Conservation (phyloP, 2,888 invertebrate genomes). For the Philopedon plagiatum region DNA sequence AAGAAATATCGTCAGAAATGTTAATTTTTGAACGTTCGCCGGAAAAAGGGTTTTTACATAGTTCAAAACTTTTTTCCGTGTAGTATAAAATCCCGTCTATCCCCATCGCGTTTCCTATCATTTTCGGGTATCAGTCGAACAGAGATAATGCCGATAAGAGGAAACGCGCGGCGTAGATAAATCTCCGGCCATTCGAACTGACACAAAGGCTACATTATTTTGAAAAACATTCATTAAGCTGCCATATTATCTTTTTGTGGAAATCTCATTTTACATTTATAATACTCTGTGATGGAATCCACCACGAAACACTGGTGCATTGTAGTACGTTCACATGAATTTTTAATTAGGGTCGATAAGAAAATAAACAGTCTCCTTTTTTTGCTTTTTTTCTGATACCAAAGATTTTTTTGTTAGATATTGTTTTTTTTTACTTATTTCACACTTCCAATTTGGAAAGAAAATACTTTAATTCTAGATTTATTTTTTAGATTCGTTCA, state of each 20-base stretch:
- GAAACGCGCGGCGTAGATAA: slow-evolving; percentile 45
- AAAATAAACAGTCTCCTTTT: background rate
- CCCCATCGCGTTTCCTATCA: slow-evolving; percentile 29
- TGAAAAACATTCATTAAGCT: slow-evolving; percentile 51
- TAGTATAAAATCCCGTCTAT: slow-evolving; percentile 1
- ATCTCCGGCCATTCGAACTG: slow-evolving; percentile 47
- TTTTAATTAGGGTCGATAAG: slow-evolving; percentile 37
- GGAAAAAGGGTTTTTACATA: too few relatives aligned
- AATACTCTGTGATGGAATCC: slow-evolving; percentile 46
- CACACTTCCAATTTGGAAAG: background rate
- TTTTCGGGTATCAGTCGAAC: slow-evolving; percentile 46
- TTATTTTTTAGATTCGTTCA: slow-evolving; percentile 2
- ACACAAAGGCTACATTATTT: slow-evolving; percentile 51
- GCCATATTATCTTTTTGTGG: slow-evolving; percentile 48
- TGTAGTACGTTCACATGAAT: slow-evolving; percentile 24
- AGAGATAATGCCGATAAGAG: slow-evolving; percentile 43
- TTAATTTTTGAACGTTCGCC: too few relatives aligned
- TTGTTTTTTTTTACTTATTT: background rate
- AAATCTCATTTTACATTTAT: slow-evolving; percentile 50
- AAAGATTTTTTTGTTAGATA: too few relatives aligned
- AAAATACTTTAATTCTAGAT: background rate
- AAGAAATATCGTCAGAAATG: too few relatives aligned
- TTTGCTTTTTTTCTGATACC: background rate
- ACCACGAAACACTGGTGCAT: slow-evolving; percentile 36
- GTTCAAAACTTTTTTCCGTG: too few relatives aligned